Base-by-base conservation (phyloP, 2,113 vertebrate genomes). In the Phyllostomus hastatus region DNA sequence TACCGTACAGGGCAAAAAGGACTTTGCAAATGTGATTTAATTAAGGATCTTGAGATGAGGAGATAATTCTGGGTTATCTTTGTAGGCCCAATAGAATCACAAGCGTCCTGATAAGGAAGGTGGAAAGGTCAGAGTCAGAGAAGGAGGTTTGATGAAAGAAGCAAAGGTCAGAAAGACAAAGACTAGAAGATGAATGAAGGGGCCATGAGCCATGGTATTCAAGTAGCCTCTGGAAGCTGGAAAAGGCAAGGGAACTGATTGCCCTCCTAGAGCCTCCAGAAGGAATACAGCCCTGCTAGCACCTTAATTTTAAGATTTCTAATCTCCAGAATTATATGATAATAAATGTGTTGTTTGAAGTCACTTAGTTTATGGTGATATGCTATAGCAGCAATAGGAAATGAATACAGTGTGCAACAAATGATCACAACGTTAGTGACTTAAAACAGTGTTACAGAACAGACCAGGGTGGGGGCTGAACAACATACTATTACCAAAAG, bases 291-390 rank as follows among this genome's bases (percentile, higher is more conserved):
- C 19, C 6, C 35, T 61, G 6, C 22, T 12, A 87, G 16, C 28
- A 64, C 20, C 43, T 57, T 38, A 70, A 48, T 88, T 83, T 93
- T 81, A 88, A 33, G 7, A 66, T 10, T 86, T 91, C 35, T 88
- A 46, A 70, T 41, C 67, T 96, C 69, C 8, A 48, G 83, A 93
- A 75, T 61, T 90, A 1, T 93, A 75, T 43, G 48, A 81, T 84
- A 66, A 57, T 57, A 90, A 66, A 94, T 64, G 10, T 57, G 2
- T 80, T 96, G 52, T 82, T 93, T 93, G 59, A 89, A 91, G n/a
- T 72, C 48, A 46, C 46, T 81, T 64, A 35, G 3, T 86, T 95
- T 64, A 7, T 86, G 43, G 10, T 61, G 31, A 67, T 59, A 59
- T 54, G 28, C 52, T 96, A 76, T 24, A 84, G 70, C 46, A 93